Evolutionary conservation across 2,888 invertebrate species (phyloP), one percentile per base, ranked within the genome.

Genomic region (Ecliptopera silaceata): DNA sequence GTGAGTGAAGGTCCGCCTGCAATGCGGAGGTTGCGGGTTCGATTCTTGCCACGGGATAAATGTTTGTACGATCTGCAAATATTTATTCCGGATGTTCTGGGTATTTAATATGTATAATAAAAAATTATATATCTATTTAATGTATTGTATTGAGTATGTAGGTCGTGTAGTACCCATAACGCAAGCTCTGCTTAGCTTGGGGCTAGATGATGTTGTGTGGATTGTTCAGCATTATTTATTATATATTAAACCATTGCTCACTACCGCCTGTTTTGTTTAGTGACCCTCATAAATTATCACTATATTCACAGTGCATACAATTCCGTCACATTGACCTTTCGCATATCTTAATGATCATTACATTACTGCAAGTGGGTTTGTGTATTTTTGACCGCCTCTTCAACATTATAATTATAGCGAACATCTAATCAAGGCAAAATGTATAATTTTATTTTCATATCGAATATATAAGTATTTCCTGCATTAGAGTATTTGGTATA

Each of bases 281-380:
- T 36, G 36, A 36, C 36, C 36, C 15, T 36, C 36, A 41, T 39
- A 22, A 41, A 20, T 18, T 41, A 41, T 43, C 26, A 15, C 26
- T 12, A 17, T 31, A 44, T 29, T 13, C 13, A 26, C n/a, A 38
- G 34, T 12, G 11, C 15, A 13, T 4, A 56, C 17, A 32, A 42
- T 34, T 52, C 31, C 15, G 43, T 54, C 42, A 20, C 17, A 52
- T 49, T 61, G 56, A 64, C 63, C 63, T 64, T 61, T 56, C 8
- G 18, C n/a, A 43, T 12, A 56, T 63, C 12, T 20, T 31, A 43
- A 44, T 56, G 15, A 29, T 32, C 49, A 44, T 31, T 59, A 55
- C 49, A 44, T 31, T 59, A 55, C 50, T 59, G 46, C 43, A 41
- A 34, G 12, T 34, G 6, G 46, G 46, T 38, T 20, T 22, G 12